phyloP scores from a whole-genome alignment of 2,888 invertebrate species.

The Antheraea assamensis region DNA sequence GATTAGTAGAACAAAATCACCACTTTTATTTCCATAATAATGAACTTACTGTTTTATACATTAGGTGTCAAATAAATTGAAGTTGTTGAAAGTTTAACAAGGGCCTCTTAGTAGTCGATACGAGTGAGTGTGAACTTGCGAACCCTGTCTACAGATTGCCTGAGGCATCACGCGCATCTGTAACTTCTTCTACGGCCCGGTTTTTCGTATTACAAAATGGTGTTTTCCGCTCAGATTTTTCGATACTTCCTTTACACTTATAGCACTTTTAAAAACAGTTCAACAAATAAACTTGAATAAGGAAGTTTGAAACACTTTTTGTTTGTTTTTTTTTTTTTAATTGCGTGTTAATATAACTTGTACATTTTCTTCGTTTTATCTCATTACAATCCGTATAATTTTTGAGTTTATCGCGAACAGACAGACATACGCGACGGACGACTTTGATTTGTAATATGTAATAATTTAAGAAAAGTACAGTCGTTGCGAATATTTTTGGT shows the following conservation, averaged over 20 bases:
- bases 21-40: neutral
- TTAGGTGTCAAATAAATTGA: slow-evolving; percentile 70
- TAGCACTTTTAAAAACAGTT: slow-evolving; percentile 45
- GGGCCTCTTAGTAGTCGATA: slow-evolving; percentile 46
- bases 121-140: slow-evolving; percentile 40
- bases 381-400: too few relatives aligned
- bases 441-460: too few relatives aligned
- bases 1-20: neutral
- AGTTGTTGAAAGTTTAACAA: slow-evolving; percentile 63
- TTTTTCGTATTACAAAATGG: slow-evolving; percentile 49
- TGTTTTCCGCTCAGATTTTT: slow-evolving; percentile 53
- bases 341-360: too few relatives aligned
- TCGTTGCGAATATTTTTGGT: too few relatives aligned
- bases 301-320: neutral
- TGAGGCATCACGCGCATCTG: slow-evolving; percentile 41
- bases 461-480: too few relatives aligned
- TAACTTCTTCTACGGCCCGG: slow-evolving; percentile 55
- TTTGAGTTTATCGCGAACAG: too few relatives aligned
- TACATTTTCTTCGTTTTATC: neutral
- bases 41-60: slow-evolving; percentile 46
- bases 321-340: neutral
- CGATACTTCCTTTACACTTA: slow-evolving; percentile 50
- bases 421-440: too few relatives aligned
- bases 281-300: neutral
- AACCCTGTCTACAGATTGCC: slow-evolving; percentile 38